These are phyloP conservation scores for Passer montanus DNA, from an alignment of 2,113 vertebrate genomes.

Conservation along the genomic window DNA sequence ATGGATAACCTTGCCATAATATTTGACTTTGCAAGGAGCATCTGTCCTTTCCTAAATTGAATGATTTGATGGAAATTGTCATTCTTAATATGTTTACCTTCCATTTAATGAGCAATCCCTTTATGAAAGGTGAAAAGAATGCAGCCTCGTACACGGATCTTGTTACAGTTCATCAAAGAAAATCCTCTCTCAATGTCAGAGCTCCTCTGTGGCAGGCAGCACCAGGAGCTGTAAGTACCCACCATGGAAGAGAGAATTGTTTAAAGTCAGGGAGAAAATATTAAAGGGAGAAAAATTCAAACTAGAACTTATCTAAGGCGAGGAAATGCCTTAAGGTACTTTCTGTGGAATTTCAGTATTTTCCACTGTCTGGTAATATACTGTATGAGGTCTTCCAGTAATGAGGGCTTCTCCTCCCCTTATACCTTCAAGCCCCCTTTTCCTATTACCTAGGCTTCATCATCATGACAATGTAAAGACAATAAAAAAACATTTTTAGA, in stretches of 20 bases:
- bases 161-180: constrained; percentile 33
- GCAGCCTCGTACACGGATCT: background rate
- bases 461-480: background rate
- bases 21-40: background rate
- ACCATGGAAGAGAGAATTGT: background rate
- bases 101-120: constrained; percentile 17
- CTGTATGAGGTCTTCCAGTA: background rate
- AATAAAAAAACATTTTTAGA: background rate
- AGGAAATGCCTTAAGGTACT: constrained; percentile 2
- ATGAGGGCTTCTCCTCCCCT: background rate
- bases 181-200: background rate
- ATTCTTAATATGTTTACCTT: constrained; percentile 42
- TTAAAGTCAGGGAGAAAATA: background rate
- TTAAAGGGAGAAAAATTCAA: constrained; percentile 31
- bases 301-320: constrained; percentile 4
- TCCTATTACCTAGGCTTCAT: background rate
- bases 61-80: constrained; percentile 7
- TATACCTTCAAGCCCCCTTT: accelerated
- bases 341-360: background rate
- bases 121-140: constrained; percentile 15
- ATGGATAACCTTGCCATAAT: background rate
- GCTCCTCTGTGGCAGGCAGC: background rate
- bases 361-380: background rate
- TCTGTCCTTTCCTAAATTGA: constrained; percentile 16
- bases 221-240: background rate